These are phyloP conservation scores for Sphaeridia pumilis DNA, from an alignment of 2,888 invertebrate species.

Conservation along the genomic window DNA sequence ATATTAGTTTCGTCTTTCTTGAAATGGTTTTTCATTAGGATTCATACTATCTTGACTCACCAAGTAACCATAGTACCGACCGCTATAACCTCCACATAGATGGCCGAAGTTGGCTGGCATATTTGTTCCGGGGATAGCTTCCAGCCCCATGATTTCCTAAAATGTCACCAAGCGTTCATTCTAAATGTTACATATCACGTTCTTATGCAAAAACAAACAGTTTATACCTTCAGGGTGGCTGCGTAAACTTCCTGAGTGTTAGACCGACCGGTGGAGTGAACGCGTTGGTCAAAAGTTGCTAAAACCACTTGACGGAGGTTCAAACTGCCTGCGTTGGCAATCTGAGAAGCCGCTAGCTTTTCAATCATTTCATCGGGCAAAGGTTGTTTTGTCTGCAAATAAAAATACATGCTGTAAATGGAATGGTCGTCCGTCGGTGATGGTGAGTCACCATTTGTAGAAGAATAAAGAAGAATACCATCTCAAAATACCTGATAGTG, in stretches of 20 bases:
- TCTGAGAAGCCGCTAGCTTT: constrained; percentile 40
- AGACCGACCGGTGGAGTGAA: constrained; percentile 38
- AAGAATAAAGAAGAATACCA: not conserved
- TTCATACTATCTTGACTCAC: constrained; percentile 38
- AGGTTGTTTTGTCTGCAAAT: constrained; percentile 34
- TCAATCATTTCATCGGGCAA: constrained; percentile 42
- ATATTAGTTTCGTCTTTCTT: not conserved
- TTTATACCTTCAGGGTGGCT: constrained; percentile 16
- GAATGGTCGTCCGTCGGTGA: too few species aligned
- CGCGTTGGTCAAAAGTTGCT: constrained; percentile 43
- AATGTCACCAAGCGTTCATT: too few species aligned
- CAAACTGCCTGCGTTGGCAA: constrained; percentile 43
- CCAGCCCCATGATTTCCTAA: constrained; percentile 41
- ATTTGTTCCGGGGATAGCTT: constrained; percentile 41
- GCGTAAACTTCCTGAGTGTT: constrained; percentile 22
- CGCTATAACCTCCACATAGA: constrained; percentile 44
- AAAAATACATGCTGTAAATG: too few species aligned
- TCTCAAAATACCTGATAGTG: constrained; percentile 39
- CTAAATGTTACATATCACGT: too few species aligned
- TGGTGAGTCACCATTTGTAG: too few species aligned
- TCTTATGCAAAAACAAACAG: too few species aligned
- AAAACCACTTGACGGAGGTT: constrained; percentile 44
- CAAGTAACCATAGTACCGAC: constrained; percentile 46
- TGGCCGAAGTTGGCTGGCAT: constrained; percentile 45
- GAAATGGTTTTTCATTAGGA: too few species aligned